Conservation (phyloP, 2,888 invertebrate genomes). For the Lasioglossum zephyrum region DNA sequence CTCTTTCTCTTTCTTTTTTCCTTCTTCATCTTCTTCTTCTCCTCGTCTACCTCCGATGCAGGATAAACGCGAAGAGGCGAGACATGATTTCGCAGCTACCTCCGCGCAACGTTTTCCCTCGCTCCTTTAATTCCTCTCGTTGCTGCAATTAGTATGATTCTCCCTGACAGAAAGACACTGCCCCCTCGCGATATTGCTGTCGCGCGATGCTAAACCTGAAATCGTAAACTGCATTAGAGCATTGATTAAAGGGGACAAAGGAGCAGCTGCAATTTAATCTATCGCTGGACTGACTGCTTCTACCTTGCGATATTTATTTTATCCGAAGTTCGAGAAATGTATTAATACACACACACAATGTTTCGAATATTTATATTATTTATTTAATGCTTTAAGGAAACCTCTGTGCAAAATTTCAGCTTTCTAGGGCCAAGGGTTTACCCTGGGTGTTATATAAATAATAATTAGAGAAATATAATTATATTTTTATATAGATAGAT, state of each 20-base stretch:
- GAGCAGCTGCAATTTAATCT: not conserved
- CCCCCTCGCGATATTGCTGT: not conserved
- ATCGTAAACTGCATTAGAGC: not conserved
- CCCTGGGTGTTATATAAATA: too few relatives aligned
- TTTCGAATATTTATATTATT: too few relatives aligned
- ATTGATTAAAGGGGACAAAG: not conserved
- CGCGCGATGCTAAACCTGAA: not conserved
- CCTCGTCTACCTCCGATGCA: constrained; percentile 18
- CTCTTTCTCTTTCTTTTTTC: not conserved
- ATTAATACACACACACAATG: too few relatives aligned
- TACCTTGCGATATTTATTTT: not conserved
- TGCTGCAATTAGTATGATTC: constrained; percentile 32
- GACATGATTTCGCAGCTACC: constrained; percentile 39
- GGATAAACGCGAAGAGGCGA: constrained; percentile 33
- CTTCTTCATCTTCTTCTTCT: not conserved
- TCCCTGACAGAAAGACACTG: not conserved
- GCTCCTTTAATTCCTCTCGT: constrained; percentile 19
- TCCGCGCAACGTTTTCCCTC: constrained; percentile 28
- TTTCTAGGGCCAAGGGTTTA: too few relatives aligned
- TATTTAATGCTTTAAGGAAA: too few relatives aligned
- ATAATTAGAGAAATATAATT: too few relatives aligned
- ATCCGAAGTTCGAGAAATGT: not conserved
- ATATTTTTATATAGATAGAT: too few relatives aligned
- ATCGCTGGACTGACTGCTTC: not conserved
- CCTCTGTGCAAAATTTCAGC: too few relatives aligned